Evolutionary conservation across 2,888 invertebrate species (phyloP), one percentile per base, ranked within the genome.

Genomic region (Synergus itoensis): DNA sequence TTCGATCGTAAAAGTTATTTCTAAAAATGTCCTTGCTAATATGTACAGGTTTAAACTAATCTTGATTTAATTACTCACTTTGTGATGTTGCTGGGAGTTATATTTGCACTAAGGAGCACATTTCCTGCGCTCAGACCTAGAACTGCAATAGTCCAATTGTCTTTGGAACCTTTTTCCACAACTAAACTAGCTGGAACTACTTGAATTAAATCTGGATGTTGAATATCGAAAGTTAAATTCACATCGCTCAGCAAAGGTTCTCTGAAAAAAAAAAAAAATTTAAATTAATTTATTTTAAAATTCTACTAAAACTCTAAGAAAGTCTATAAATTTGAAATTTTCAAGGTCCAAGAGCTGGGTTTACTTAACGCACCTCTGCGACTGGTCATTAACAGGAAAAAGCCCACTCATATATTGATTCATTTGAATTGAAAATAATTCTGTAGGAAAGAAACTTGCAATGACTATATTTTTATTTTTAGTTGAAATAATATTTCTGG

Each of bases 71-170:
- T 79, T 82, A 89, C 91, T 91, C 87, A 94, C 94, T 93, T 89
- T 65, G 93, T 91, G 83, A 91, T 90, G 40, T 94, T 93, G 36
- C 89, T 83, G 0, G 95, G 94, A 0, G 94, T 94, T 41, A 94
- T 93, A 86, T 94, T 94, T 75, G 95, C 94, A 0, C 93, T 94
- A 73, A 96, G 93, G 80, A 95, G 94, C 0, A 95, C 94, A 88
- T 95, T 94, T 64, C 97, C 96, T 1, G 96, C 95, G 40, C 93
- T 94, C 53, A 93, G 93, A 18, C 95, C 96, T 76, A 94, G 93
- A 60, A 96, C 92, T 16, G 93, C 92, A 83, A 94, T 92, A 0
- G 91, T 88, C 84, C 92, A 92, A 0, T 90, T 87, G 16, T 88
- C 89, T 9, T 91, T 88, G 0, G 76, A 77, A 69, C 73, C 80